These are phyloP conservation scores for Plectropomus leopardus DNA, from an alignment of 2,113 vertebrate species.

Conservation along the genomic window DNA sequence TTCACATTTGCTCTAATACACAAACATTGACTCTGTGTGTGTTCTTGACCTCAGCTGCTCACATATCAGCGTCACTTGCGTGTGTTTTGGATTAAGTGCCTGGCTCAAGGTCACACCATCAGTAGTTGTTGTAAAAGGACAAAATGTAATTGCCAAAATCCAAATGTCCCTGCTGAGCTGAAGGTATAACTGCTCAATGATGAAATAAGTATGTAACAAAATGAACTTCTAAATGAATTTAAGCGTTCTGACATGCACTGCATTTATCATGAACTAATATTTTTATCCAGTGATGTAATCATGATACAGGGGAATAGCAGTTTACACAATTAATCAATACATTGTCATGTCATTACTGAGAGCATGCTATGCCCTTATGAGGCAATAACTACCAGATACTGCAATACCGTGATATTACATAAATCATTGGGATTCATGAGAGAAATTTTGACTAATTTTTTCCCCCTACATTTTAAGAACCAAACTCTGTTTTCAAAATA, in stretches of 20 bases:
- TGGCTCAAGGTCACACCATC: constrained; percentile 18
- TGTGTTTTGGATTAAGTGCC: not conserved
- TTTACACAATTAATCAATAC: not conserved
- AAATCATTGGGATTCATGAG: not conserved
- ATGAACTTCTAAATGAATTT: not conserved
- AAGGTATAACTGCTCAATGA: not conserved
- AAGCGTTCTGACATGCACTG: not conserved
- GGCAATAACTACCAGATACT: not conserved
- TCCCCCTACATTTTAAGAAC: not conserved
- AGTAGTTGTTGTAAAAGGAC: not conserved
- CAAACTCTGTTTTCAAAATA: not conserved
- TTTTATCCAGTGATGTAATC: not conserved
- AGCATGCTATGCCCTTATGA: not conserved
- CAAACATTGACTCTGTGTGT: not conserved
- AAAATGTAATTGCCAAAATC: not conserved
- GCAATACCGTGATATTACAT: constrained; percentile 1
- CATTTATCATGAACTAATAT: not conserved
- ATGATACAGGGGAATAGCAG: not conserved
- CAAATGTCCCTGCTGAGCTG: not conserved
- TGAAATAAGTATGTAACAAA: not conserved
- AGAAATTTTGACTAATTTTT: too few species aligned
- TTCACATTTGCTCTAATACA: not conserved
- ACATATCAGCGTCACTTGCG: not conserved
- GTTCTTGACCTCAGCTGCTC: not conserved
- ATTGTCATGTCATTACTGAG: not conserved